These are phyloP conservation scores for Eumerus sabulonum DNA, from an alignment of 2,888 invertebrate genomes.

Conservation along the genomic window DNA sequence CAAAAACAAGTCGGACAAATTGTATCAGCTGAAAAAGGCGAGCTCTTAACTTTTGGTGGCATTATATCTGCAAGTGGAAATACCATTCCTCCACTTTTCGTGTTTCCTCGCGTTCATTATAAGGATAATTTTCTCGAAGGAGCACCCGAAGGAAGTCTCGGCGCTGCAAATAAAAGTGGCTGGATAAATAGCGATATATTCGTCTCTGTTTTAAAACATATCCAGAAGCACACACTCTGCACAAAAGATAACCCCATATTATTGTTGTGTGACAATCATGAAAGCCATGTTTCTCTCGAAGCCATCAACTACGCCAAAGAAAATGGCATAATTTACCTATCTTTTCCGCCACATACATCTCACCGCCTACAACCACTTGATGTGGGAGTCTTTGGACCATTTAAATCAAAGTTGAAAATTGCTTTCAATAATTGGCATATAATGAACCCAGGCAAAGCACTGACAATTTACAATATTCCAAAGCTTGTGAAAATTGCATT, in stretches of 20 bases:
- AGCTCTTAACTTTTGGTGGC: constrained; percentile 73
- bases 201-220: constrained; percentile 71
- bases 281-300: constrained; percentile 72
- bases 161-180: constrained; percentile 70
- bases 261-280: constrained; percentile 72
- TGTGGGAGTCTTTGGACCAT: constrained; percentile 49
- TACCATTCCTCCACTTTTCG: constrained; percentile 72
- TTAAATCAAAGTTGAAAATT: constrained; percentile 44
- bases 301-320: constrained; percentile 73
- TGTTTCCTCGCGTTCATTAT: constrained; percentile 69
- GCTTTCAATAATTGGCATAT: constrained; percentile 32
- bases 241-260: constrained; percentile 70
- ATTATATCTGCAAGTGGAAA: constrained; percentile 72
- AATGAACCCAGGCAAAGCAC: constrained; percentile 17
- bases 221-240: constrained; percentile 48
- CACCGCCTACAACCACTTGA: constrained; percentile 45
- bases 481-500: constrained; percentile 17
- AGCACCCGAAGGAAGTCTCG: constrained; percentile 71
- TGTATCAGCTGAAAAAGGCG: constrained; percentile 75
- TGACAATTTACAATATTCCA: constrained; percentile 37
- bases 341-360: constrained; percentile 38
- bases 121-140: constrained; percentile 69
- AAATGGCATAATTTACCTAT: constrained; percentile 73
- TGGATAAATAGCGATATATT: constrained; percentile 73
- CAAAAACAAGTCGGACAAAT: constrained; percentile 73